These are phyloP conservation scores for Dreissena polymorpha DNA, from an alignment of 1,140 invertebrate genomes.

Conservation along the genomic window DNA sequence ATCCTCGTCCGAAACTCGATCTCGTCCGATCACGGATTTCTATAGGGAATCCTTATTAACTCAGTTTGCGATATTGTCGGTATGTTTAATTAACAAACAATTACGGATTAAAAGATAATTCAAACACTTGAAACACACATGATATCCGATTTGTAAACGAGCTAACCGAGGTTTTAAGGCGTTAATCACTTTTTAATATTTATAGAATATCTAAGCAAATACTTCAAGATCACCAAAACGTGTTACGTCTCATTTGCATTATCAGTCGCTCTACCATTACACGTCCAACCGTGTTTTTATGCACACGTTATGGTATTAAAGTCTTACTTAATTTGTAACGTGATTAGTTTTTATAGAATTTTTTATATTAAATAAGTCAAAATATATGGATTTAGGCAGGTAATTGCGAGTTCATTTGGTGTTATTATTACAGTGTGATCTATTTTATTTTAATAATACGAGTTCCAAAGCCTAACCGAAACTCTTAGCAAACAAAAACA, in stretches of 20 bases:
- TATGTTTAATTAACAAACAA: conserved; percentile 56
- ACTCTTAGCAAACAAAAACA: no score
- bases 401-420: no score
- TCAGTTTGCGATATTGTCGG: conserved; percentile 19
- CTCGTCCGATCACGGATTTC: neutral
- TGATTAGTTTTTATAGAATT: no score
- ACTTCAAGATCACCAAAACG: neutral
- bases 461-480: no score
- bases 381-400: no score
- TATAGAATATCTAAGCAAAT: conserved; percentile 21
- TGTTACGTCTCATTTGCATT: neutral
- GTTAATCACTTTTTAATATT: conserved; percentile 41
- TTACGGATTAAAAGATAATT: conserved; percentile 51
- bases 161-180: conserved; percentile 30
- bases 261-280: neutral
- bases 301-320: no score
- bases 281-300: no score
- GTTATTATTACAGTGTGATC: no score
- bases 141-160: conserved; percentile 38
- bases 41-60: conserved; percentile 28
- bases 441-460: no score
- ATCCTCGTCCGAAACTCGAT: conserved; percentile 18
- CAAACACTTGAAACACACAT: conserved; percentile 45
- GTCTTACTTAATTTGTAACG: no score
- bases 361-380: no score